phyloP scores from a whole-genome alignment of 2,113 vertebrate species.

The Megaceryle maxima region DNA sequence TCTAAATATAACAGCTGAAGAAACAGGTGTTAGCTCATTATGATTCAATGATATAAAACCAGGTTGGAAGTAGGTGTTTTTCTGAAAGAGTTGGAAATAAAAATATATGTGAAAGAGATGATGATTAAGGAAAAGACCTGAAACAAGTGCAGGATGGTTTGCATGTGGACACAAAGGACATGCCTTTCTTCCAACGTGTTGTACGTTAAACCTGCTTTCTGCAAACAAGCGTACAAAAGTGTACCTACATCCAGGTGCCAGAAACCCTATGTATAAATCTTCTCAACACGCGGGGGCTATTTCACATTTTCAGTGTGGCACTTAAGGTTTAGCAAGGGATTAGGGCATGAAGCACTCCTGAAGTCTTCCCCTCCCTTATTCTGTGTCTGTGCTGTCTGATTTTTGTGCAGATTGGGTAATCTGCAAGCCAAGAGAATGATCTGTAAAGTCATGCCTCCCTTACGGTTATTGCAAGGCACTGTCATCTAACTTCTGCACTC shows the following conservation, averaged over 20 bases:
- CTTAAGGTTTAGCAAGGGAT: not conserved
- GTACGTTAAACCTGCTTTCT: not conserved
- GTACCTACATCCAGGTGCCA: not conserved
- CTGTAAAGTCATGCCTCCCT: not conserved
- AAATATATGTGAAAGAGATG: not conserved
- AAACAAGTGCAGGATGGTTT: not conserved
- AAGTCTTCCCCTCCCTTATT: not conserved
- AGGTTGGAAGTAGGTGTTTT: not conserved
- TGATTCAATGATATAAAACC: not conserved
- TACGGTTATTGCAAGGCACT: not conserved
- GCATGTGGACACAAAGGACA: not conserved
- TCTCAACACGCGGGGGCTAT: fast-evolving
- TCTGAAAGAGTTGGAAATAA: not conserved
- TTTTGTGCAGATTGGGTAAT: not conserved
- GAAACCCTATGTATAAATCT: not conserved
- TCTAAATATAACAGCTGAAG: not conserved
- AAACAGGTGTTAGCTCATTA: not conserved
- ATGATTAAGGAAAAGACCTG: not conserved
- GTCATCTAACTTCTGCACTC: not conserved
- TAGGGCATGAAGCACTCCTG: not conserved
- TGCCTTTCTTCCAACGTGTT: fast-evolving
- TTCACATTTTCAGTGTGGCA: not conserved
- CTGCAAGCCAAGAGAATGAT: not conserved
- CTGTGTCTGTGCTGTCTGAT: not conserved
- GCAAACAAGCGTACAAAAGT: not conserved